Evolutionary conservation across 2,888 invertebrate genomes (phyloP), one percentile per base, ranked within the genome.

Genomic region (Magallana nippona): DNA sequence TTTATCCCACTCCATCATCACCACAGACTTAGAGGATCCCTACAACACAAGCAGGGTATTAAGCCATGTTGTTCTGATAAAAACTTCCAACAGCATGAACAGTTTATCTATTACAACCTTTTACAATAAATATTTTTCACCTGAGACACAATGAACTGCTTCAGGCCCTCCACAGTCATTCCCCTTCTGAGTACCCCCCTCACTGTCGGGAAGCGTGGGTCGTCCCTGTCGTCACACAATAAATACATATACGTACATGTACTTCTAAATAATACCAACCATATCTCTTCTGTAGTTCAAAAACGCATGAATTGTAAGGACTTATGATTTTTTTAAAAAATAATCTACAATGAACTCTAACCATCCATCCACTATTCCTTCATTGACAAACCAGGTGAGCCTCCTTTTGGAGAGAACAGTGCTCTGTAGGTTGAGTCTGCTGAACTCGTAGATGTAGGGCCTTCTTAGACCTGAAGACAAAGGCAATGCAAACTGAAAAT

Each of bases 1-100:
- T 95, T 99, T 99, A 94, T 99, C 99, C 99, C 99, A 99, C 94
- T 99, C 98, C 99, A 99, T 99, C 95, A 98, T 98, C 2, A 99
- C 99, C 10, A 99, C 98, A 0, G 98, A 98, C 85, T 97, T 96
- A 80, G 98, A 99, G 79, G 99, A 98, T 83, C 99, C 99, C 95
- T 98, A 87, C 3, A 86, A 88, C 56, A 81, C 32, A 32, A 78
- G 56, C 81, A 60, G 2, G 19, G 44, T 44, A 8, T 44, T 44
- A 44, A 44, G 44, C 44, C 44, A 44, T 44, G 44, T 0, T 44
- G 44, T 0, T 44, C 0, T 44, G 44, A 44, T 44, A 44, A 44
- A 44, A 44, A 44, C 3, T 8, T 44, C 44, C 8, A 8, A 44
- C 0, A 5, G 44, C 0, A 44, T 44, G 44, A 44, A 44, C 44